phyloP scores from a whole-genome alignment of 2,113 vertebrate species.

The Anarrhichthys ocellatus region DNA sequence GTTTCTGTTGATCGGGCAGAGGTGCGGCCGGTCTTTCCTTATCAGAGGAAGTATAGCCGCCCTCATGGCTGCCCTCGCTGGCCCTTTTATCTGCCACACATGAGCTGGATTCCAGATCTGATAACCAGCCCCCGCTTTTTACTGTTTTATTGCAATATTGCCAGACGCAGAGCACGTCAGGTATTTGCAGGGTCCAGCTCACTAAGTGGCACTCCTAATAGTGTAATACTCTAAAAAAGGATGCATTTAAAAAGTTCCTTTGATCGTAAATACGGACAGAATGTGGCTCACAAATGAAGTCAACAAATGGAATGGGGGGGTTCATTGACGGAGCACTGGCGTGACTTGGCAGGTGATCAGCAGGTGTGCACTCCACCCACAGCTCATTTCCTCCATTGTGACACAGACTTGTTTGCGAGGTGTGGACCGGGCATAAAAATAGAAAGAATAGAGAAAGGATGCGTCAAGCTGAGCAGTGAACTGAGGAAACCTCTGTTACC shows the following conservation, averaged over 20 bases:
- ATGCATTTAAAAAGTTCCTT: no score
- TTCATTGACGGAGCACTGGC: slow-evolving; percentile 9
- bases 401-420: slow-evolving; percentile 17
- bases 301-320: neutral
- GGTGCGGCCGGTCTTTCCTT: slow-evolving; percentile 67
- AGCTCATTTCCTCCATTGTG: slow-evolving; percentile 40
- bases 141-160: slow-evolving; percentile 52
- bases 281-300: slow-evolving; percentile 6
- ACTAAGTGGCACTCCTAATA: neutral
- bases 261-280: neutral
- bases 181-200: slow-evolving; percentile 8
- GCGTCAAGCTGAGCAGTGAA: neutral
- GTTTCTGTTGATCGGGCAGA: slow-evolving; percentile 60
- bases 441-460: neutral
- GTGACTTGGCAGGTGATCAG: slow-evolving; percentile 9
- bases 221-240: no score
- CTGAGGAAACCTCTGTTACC: neutral
- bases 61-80: slow-evolving; percentile 69
- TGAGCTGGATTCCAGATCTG: slow-evolving; percentile 66
- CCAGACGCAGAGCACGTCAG: slow-evolving; percentile 6
- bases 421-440: neutral
- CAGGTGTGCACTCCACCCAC: slow-evolving; percentile 48
- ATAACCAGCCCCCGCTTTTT: slow-evolving; percentile 37
- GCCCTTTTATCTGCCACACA: slow-evolving; percentile 70
- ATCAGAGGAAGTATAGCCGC: slow-evolving; percentile 76